Evolutionary conservation across 2,888 invertebrate genomes (phyloP).

Genomic region (Melieria picta): DNA sequence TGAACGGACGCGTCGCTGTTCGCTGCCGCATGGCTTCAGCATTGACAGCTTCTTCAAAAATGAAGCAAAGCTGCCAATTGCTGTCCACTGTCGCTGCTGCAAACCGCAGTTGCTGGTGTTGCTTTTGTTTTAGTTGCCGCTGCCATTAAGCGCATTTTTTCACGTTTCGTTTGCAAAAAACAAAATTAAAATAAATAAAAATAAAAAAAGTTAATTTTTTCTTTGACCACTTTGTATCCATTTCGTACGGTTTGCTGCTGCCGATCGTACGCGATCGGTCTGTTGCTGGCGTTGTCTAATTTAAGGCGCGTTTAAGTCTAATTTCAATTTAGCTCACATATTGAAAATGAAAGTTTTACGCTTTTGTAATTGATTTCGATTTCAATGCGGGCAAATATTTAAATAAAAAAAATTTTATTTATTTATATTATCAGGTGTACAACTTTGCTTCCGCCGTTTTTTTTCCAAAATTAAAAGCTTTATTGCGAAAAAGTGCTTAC

Average conservation of each 20-base stretch:
- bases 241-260: no score
- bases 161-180: neutral
- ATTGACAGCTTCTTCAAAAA: no score
- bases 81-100: no score
- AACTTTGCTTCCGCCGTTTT: neutral
- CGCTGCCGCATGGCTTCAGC: no score
- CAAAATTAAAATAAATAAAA: neutral
- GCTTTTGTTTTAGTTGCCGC: neutral
- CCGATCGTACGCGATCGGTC: no score
- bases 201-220: neutral
- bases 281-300: neutral
- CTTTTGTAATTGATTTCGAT: constrained; percentile 19
- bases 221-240: neutral
- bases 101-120: neutral
- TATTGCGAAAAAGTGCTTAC: neutral
- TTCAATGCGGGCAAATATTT: constrained; percentile 20
- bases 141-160: constrained; percentile 11
- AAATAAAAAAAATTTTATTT: no score
- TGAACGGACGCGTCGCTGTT: no score
- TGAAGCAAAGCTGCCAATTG: no score
- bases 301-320: constrained; percentile 32
- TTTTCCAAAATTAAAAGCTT: neutral
- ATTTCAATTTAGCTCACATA: constrained; percentile 56
- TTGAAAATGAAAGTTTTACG: constrained; percentile 53
- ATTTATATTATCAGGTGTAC: no score